Percentiles rank a stretch among this genome's conserved stretches.
These are phyloP conservation scores for Thinocorus orbignyianus DNA, from an alignment of 2,113 vertebrate genomes.

Conservation along the genomic window DNA sequence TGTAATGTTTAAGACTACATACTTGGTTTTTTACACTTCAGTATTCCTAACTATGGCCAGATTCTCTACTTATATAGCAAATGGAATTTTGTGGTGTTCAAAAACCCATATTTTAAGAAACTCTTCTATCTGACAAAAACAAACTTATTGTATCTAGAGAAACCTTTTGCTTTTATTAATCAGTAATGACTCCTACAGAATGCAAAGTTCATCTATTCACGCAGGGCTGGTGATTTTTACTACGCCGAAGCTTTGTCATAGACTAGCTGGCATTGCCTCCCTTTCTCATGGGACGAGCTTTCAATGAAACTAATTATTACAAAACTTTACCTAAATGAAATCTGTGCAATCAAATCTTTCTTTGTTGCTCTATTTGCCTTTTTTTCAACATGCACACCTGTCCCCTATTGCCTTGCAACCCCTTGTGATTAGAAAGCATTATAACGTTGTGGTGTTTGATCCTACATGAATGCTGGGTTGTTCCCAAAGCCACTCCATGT, in stretches of 20 bases:
- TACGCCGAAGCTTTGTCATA: conserved; percentile 5
- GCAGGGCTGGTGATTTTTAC: conserved; percentile 60
- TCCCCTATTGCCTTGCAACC: conserved; percentile 32
- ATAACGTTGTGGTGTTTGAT: conserved; percentile 6
- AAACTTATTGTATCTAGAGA: conserved; percentile 58
- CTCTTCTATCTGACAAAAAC: conserved; percentile 66
- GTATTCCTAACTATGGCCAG: conserved; percentile 70
- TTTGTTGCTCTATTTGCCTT: conserved; percentile 28
- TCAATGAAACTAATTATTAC: neutral
- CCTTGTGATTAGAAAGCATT: conserved; percentile 50
- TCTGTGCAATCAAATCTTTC: conserved; percentile 16
- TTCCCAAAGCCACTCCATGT: conserved; percentile 10
- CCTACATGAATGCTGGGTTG: conserved; percentile 20
- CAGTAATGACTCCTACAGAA: conserved; percentile 36
- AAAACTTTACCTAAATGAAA: conserved; percentile 23
- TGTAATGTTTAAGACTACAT: conserved; percentile 67
- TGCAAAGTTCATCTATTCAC: conserved; percentile 56
- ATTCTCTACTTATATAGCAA: conserved; percentile 69
- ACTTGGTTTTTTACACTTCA: conserved; percentile 62
- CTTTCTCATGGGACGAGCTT: conserved; percentile 23
- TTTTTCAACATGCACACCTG: neutral
- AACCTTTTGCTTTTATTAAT: conserved; percentile 63
- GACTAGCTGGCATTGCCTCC: conserved; percentile 57
- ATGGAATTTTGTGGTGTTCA: conserved; percentile 60
- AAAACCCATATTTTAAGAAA: conserved; percentile 59